phyloP scores from a whole-genome alignment of 2,888 invertebrate genomes.

The Icerya purchasi region DNA sequence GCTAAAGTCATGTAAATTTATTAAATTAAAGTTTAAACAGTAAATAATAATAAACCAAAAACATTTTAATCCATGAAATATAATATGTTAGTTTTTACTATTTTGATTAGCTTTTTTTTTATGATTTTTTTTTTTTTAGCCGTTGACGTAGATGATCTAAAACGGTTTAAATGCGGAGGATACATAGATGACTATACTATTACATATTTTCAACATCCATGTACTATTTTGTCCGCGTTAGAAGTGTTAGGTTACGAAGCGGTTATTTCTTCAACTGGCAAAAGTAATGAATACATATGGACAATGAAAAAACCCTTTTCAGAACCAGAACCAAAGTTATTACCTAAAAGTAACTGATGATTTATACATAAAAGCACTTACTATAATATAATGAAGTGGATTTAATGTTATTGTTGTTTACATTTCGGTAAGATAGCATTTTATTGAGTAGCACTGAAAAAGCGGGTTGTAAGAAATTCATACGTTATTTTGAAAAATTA shows the following conservation, averaged over 20 bases:
- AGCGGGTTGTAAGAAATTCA: too few relatives aligned
- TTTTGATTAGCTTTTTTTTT: neutral
- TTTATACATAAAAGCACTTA: too few relatives aligned
- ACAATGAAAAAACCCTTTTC: conserved; percentile 76
- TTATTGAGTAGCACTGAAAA: too few relatives aligned
- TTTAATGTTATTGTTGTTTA: too few relatives aligned
- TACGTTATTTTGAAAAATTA: too few relatives aligned
- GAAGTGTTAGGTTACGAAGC: conserved; percentile 76
- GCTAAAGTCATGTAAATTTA: too few relatives aligned
- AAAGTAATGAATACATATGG: conserved; percentile 82
- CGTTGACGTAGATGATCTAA: conserved; percentile 7
- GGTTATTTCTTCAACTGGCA: conserved; percentile 66
- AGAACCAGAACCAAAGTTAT: too few relatives aligned
- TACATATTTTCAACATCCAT: conserved; percentile 68
- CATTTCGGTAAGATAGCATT: too few relatives aligned
- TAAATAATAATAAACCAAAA: too few relatives aligned
- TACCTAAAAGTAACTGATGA: too few relatives aligned
- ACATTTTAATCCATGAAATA: neutral
- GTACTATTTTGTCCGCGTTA: conserved; percentile 63
- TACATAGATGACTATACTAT: conserved; percentile 52
- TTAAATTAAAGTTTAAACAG: too few relatives aligned
- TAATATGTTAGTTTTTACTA: conserved; percentile 1
- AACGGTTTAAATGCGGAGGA: conserved; percentile 2
- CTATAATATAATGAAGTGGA: too few relatives aligned
- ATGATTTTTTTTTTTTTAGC: conserved; percentile 13